Conservation (phyloP, 2,888 invertebrate genomes). For the Lasioglossum malachurum region DNA sequence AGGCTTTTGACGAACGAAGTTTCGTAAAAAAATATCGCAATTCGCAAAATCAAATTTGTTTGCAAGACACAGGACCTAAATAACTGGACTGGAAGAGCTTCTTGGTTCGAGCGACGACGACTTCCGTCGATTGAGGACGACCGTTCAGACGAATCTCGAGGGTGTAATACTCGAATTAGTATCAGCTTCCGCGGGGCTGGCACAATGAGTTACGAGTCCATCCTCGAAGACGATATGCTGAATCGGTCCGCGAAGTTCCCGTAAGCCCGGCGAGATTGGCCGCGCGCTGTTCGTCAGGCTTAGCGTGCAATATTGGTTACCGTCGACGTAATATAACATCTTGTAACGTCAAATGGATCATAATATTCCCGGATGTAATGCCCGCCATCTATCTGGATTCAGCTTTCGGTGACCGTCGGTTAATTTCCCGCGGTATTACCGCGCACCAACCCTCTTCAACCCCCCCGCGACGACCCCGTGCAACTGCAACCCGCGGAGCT, state of each 20-base stretch:
- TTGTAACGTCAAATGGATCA: slow-evolving; percentile 78
- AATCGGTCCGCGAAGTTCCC: slow-evolving; percentile 73
- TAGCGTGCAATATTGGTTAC: slow-evolving; percentile 75
- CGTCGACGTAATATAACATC: slow-evolving; percentile 74
- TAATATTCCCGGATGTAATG: slow-evolving; percentile 76
- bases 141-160: slow-evolving; percentile 25
- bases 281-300: slow-evolving; percentile 77
- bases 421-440: slow-evolving; percentile 73
- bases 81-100: background rate
- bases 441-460: background rate
- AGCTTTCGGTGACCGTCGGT: slow-evolving; percentile 56
- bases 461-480: background rate
- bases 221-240: slow-evolving; percentile 70
- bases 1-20: background rate
- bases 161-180: slow-evolving; percentile 50
- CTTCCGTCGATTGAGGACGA: background rate
- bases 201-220: slow-evolving; percentile 64
- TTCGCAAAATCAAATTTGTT: background rate
- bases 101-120: background rate
- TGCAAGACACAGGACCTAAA: background rate
- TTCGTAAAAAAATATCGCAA: background rate
- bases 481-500: background rate
- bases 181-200: slow-evolving; percentile 27
- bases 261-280: slow-evolving; percentile 70
- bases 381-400: slow-evolving; percentile 77